Conservation (phyloP, 2,113 vertebrate genomes). For the Himantopus leucocephalus region DNA sequence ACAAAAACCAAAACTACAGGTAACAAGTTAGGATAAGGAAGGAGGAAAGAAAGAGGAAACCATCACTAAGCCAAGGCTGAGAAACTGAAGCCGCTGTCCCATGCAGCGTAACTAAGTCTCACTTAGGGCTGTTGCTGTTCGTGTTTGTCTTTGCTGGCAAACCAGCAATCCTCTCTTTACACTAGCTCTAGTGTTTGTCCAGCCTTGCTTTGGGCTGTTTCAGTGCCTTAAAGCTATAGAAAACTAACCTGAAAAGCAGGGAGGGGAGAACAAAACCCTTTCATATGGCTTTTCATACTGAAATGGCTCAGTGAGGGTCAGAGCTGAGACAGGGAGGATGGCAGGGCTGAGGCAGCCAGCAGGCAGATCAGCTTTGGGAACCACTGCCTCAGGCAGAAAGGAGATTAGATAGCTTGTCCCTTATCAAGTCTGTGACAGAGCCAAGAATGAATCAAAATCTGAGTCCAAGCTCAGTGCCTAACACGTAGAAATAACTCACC, state of each 20-base stretch:
- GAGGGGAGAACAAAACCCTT: slow-evolving; percentile 3
- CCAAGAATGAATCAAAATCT: neutral
- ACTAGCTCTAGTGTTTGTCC: neutral
- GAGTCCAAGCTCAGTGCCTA: neutral
- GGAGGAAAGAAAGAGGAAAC: neutral
- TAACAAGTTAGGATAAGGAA: neutral
- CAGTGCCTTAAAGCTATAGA: neutral
- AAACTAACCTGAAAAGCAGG: neutral
- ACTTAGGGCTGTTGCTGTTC: neutral
- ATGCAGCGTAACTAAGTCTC: neutral
- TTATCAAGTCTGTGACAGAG: neutral
- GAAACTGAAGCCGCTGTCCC: neutral
- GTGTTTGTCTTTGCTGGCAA: neutral
- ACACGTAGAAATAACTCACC: neutral
- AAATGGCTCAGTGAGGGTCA: neutral
- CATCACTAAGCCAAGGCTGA: neutral
- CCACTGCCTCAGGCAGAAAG: neutral
- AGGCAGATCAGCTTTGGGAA: neutral
- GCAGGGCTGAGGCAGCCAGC: neutral
- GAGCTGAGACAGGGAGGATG: neutral
- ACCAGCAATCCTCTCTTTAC: neutral
- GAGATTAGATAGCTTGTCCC: neutral
- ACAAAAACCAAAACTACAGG: neutral
- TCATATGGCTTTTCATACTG: neutral
- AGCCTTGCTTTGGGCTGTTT: neutral